Evolutionary conservation across 1,140 invertebrate species (phyloP).

Genomic region (Cyclina sinensis): DNA sequence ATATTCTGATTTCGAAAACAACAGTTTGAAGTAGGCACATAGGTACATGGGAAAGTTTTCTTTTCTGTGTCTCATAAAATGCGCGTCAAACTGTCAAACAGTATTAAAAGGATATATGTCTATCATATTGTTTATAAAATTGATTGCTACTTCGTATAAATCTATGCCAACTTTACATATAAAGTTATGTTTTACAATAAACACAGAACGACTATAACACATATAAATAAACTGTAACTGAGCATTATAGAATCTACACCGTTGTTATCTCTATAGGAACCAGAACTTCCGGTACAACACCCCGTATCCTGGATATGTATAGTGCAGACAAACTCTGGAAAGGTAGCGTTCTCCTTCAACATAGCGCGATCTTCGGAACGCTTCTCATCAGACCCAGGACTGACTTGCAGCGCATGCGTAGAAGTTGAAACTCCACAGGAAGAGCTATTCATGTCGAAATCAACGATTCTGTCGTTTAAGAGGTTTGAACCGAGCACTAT

Average conservation of each 20-base stretch:
- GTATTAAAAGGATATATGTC: no score
- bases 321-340: slow-evolving; percentile 36
- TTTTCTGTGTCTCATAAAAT: no score
- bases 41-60: no score
- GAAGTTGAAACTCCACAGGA: background rate
- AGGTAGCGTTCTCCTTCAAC: slow-evolving; percentile 39
- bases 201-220: background rate
- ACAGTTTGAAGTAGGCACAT: no score
- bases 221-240: background rate
- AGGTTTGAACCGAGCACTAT: slow-evolving; percentile 55
- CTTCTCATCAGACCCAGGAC: background rate
- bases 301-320: background rate
- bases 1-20: no score
- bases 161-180: no score
- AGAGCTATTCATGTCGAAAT: slow-evolving; percentile 46
- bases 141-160: no score
- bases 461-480: slow-evolving; percentile 21
- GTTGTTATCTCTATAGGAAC: background rate
- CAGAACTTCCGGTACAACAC: background rate
- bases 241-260: background rate
- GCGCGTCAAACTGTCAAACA: no score
- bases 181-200: background rate
- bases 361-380: background rate
- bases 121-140: no score
- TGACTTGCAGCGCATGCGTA: slow-evolving; percentile 1